phyloP scores from a whole-genome alignment of 2,797 vertebrate species.

The Chelmon rostratus region DNA sequence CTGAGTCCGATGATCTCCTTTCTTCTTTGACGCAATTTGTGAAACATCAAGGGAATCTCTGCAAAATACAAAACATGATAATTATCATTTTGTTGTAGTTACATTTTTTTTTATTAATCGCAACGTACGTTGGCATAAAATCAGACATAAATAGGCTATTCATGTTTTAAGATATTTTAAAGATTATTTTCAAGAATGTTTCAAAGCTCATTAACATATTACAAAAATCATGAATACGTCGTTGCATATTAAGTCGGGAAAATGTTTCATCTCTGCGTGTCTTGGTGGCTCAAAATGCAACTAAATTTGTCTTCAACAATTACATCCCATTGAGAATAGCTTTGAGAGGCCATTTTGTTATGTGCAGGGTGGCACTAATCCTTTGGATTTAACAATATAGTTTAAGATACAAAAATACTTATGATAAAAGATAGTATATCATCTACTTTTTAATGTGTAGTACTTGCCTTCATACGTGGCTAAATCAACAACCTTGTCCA shows the following conservation, averaged over 20 bases:
- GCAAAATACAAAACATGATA: constrained; percentile 56
- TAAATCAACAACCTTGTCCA: constrained; percentile 34
- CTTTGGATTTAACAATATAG: constrained; percentile 57
- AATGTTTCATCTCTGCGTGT: constrained; percentile 23
- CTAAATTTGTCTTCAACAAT: constrained; percentile 32
- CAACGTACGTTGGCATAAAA: neutral
- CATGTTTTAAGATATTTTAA: neutral
- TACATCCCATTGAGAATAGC: constrained; percentile 40
- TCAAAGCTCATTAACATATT: constrained; percentile 42
- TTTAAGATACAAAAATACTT: constrained; percentile 36
- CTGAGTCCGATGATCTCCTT: constrained; percentile 2
- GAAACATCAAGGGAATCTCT: constrained; percentile 53
- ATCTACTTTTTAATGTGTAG: constrained; percentile 12
- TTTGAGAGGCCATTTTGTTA: constrained; percentile 61
- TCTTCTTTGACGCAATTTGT: constrained; percentile 36
- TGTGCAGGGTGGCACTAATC: constrained; percentile 56
- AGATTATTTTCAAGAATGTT: neutral
- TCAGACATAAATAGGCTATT: neutral
- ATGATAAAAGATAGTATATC: constrained; percentile 29
- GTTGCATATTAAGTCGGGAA: neutral
- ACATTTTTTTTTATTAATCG: constrained; percentile 16
- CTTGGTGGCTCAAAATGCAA: constrained; percentile 34
- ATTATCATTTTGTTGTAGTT: constrained; percentile 15
- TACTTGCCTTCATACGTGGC: constrained; percentile 27
- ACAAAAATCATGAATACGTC: constrained; percentile 24